phyloP scores from a whole-genome alignment of 1,140 invertebrate genomes.

The Eriosoma lanigerum region DNA sequence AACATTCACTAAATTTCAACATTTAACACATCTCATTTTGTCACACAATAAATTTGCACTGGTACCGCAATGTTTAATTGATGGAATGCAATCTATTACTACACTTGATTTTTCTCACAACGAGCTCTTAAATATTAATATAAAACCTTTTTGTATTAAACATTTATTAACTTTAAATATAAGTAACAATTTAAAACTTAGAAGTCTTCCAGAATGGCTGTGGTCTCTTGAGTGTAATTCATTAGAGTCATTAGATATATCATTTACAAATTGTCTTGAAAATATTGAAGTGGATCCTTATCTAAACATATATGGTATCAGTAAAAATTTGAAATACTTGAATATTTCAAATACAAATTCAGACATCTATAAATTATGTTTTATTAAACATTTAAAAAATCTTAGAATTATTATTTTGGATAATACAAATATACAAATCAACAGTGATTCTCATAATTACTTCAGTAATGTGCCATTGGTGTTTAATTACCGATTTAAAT shows the following conservation, averaged over 20 bases:
- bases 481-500: constrained; percentile 44
- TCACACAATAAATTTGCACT: not conserved
- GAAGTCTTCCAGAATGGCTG: constrained; percentile 27
- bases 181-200: constrained; percentile 18
- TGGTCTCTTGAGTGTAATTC: constrained; percentile 32
- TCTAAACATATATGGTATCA: constrained; percentile 30
- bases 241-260: constrained; percentile 32
- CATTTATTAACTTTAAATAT: not conserved
- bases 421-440: not conserved
- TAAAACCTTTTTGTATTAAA: constrained; percentile 10
- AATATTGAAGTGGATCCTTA: constrained; percentile 24
- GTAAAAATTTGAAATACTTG: constrained; percentile 17
- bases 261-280: constrained; percentile 25
- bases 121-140: not conserved
- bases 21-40: constrained; percentile 4
- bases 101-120: constrained; percentile 40
- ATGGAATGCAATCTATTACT: not conserved
- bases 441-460: not conserved
- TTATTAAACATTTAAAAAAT: constrained; percentile 33
- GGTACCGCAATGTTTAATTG: constrained; percentile 11
- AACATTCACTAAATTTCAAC: not conserved
- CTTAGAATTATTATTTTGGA: constrained; percentile 25
- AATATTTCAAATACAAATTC: constrained; percentile 25
- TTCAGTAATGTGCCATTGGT: constrained; percentile 1
- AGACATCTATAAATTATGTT: not conserved